phyloP scores from a whole-genome alignment of 1,140 invertebrate genomes.

The Dryas iulia region DNA sequence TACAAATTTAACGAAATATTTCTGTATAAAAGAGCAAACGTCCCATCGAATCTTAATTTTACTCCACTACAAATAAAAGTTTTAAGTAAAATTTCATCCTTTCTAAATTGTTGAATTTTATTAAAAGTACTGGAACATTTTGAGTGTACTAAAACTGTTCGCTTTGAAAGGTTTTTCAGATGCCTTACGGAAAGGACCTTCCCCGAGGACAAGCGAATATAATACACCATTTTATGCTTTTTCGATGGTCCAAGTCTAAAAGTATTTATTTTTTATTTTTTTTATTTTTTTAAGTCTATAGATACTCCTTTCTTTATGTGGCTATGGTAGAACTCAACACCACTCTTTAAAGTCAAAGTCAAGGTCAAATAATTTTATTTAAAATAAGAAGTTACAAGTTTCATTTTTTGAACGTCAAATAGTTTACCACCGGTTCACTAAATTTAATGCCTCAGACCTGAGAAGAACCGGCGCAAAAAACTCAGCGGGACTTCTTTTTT shows the following conservation, averaged over 20 bases:
- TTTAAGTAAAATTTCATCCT: background rate
- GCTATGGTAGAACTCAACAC: too few species aligned
- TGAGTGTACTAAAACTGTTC: background rate
- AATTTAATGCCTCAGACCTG: too few species aligned
- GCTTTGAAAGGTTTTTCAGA: slow-evolving; percentile 32
- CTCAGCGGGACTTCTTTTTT: too few species aligned
- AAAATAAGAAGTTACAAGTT: too few species aligned
- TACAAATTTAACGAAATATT: too few species aligned
- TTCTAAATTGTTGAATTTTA: background rate
- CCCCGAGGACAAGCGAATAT: slow-evolving; percentile 30
- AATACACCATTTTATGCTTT: slow-evolving; percentile 38
- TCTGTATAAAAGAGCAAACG: background rate
- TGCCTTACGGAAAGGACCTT: slow-evolving; percentile 36
- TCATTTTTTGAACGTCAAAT: too few species aligned
- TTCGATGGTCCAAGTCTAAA: slow-evolving; percentile 9
- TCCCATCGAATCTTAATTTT: background rate
- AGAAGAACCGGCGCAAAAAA: too few species aligned
- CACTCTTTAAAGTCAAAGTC: too few species aligned
- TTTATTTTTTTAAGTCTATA: background rate
- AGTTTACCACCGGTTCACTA: too few species aligned
- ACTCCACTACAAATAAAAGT: background rate
- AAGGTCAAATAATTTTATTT: too few species aligned
- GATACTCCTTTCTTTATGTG: too few species aligned
- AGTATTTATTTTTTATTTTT: background rate
- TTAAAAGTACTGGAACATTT: background rate